A percentile compares a stretch with the other conserved stretches of the same genome.
Evolutionary conservation across 1,140 invertebrate species (phyloP).

Genomic region (Calliphora vicina): DNA sequence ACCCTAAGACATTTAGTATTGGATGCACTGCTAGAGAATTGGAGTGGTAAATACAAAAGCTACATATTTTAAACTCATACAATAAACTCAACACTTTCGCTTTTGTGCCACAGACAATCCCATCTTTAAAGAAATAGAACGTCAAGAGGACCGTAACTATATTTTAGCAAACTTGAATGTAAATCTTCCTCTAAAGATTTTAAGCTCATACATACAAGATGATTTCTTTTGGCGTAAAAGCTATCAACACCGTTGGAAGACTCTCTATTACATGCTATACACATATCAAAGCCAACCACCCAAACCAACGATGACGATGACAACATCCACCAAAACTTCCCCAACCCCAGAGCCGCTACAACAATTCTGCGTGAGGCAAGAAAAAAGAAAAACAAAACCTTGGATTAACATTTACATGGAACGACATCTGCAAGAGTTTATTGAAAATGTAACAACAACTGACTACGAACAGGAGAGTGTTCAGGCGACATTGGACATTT

Average conservation of each 20-base stretch:
- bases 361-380: background rate
- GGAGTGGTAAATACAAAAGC: slow-evolving; percentile 53
- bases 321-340: background rate
- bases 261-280: slow-evolving; percentile 34
- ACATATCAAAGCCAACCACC: background rate
- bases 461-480: slow-evolving; percentile 62
- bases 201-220: slow-evolving; percentile 59
- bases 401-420: slow-evolving; percentile 65
- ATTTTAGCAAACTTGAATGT: slow-evolving; percentile 62
- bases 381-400: slow-evolving; percentile 35
- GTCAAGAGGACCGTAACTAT: slow-evolving; percentile 61
- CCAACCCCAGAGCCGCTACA: background rate
- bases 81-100: background rate
- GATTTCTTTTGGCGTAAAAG: slow-evolving; percentile 63
- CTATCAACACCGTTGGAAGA: slow-evolving; percentile 59
- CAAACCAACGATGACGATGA: too few relatives aligned
- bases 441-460: slow-evolving; percentile 62
- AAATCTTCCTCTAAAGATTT: slow-evolving; percentile 58
- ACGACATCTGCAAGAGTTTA: slow-evolving; percentile 63
- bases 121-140: slow-evolving; percentile 53
- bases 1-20: slow-evolving; percentile 61
- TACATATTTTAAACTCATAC: background rate
- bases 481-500: slow-evolving; percentile 57
- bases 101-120: slow-evolving; percentile 48
- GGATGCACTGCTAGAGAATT: slow-evolving; percentile 60